These are phyloP conservation scores for Sarcophaga bullata DNA, from an alignment of 1,140 invertebrate species.

Conservation along the genomic window DNA sequence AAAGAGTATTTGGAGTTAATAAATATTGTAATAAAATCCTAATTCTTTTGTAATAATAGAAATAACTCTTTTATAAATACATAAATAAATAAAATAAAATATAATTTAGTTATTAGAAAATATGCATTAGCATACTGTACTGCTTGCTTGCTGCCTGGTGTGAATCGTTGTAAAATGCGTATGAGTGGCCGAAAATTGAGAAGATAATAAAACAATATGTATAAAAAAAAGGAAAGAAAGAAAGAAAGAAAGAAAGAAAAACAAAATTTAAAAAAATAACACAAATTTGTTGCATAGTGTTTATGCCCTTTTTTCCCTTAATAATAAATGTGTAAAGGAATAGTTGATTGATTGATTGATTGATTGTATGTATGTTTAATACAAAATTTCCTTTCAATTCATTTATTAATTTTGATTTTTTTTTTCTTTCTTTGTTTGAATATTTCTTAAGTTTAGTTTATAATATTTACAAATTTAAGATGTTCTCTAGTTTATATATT, in stretches of 20 bases:
- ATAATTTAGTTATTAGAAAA: too few relatives aligned
- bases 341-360: too few relatives aligned
- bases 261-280: too few relatives aligned
- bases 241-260: background rate
- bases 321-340: background rate
- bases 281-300: too few relatives aligned
- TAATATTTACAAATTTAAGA: slow-evolving; percentile 35
- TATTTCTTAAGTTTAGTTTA: slow-evolving; percentile 33
- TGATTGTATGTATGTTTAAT: background rate
- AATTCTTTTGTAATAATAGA: background rate
- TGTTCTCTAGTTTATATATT: slow-evolving; percentile 39
- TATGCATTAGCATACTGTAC: background rate
- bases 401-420: background rate
- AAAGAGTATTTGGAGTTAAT: background rate
- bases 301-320: background rate
- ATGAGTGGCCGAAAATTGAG: background rate
- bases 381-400: background rate
- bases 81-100: background rate
- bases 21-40: background rate
- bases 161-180: slow-evolving; percentile 12
- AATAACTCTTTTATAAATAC: background rate
- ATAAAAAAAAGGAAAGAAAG: background rate
- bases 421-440: slow-evolving; percentile 20
- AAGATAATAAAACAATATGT: background rate
- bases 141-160: slow-evolving; percentile 9